Evolutionary conservation across 2,113 vertebrate species (phyloP), one percentile per base, ranked within the genome.

Genomic region (Nesogale talazaci): DNA sequence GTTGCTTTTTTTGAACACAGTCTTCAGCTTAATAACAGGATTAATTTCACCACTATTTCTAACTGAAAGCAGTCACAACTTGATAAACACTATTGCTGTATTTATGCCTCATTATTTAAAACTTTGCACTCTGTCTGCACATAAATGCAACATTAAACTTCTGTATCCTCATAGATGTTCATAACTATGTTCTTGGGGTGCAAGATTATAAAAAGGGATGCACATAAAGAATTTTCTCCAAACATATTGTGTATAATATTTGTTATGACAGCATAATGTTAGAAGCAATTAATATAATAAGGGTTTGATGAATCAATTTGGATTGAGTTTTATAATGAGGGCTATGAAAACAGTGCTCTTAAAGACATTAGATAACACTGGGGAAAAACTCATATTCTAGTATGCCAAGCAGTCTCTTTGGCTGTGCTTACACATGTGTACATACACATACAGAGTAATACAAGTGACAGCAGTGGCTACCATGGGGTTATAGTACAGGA

Each of bases 41-140:
- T 52, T 52, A 52, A 2, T 65, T 80, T 77, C 36, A 79, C 46
- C 10, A 72, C 31, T 14, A 25, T 83, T 76, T 22, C 38, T 67
- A 77, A 76, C 34, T 15, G 17, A 9, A 76, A 79, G n/a, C 29
- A n/a, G 22, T 46, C 8, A 20, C 9, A 9, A 81, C 25, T 82
- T 82, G 56, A 36, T 12, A 77, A 83, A 38, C 5, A 46, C 11
- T 36, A 17, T 5, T 25, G 6, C 36, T 11, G 6, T 29, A 20
- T 25, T 57, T 65, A n/a, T 17, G 3, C 42, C 46, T 34, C 23
- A 56, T 67, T 65, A 67, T 52, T 70, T 20, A 83, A 67, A 38
- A 8, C 34, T 76, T 89, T 52, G 27, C 19, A 72, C 61, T 86
- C 27, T 83, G 65, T 86, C 36, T 95, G 46, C 6, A 78, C 27